Percentiles rank a stretch among this genome's conserved stretches.
Evolutionary conservation across 2,888 invertebrate species (phyloP).

Genomic region (Orthosia gracilis): DNA sequence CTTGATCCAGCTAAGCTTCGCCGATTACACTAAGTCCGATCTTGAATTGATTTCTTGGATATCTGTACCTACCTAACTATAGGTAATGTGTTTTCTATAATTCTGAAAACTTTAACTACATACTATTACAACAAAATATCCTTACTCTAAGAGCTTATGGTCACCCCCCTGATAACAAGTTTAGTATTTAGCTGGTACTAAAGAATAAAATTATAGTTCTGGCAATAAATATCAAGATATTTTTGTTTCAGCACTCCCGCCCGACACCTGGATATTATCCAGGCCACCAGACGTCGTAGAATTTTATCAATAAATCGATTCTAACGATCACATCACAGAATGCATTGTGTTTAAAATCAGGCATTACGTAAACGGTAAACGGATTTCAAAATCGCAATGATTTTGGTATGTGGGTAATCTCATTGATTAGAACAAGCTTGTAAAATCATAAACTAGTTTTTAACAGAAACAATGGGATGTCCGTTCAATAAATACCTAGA

Average conservation of each 20-base stretch:
- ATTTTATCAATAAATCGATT: constrained; percentile 36
- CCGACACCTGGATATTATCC: not conserved
- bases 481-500: not conserved
- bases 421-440: constrained; percentile 22
- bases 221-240: not conserved
- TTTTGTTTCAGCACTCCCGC: constrained; percentile 5
- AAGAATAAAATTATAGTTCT: not conserved
- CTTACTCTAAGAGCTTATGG: no score
- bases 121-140: no score
- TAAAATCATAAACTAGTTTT: constrained; percentile 24
- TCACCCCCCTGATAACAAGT: no score
- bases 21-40: not conserved
- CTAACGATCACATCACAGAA: constrained; percentile 30
- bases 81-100: not conserved
- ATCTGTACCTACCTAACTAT: no score
- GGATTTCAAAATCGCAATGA: constrained; percentile 17
- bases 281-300: constrained; percentile 12
- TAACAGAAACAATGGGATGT: constrained; percentile 5
- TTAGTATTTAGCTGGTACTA: no score
- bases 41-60: no score
- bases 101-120: not conserved
- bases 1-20: not conserved
- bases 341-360: constrained; percentile 35
- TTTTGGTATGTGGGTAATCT: constrained; percentile 19
- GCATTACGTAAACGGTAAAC: constrained; percentile 46